phyloP scores from a whole-genome alignment of 2,888 invertebrate genomes.

The Brassicogethes aeneus region DNA sequence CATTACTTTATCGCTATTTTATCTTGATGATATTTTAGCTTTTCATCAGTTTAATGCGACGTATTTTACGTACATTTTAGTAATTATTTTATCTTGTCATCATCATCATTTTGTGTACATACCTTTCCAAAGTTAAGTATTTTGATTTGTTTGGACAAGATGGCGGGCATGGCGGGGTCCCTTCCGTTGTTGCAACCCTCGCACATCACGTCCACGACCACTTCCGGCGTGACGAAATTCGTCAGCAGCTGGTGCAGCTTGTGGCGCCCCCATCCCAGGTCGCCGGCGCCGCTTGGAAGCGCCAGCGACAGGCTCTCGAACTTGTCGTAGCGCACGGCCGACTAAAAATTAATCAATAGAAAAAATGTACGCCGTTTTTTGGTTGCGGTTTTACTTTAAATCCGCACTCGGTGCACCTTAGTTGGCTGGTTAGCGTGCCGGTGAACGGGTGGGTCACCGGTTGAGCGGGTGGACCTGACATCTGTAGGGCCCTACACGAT shows the following conservation, averaged over 20 bases:
- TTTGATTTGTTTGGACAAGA: constrained; percentile 56
- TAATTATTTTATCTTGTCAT: no score
- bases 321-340: constrained; percentile 83
- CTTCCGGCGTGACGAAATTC: constrained; percentile 79
- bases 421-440: constrained; percentile 67
- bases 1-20: no score
- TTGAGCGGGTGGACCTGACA: constrained; percentile 42
- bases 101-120: no score
- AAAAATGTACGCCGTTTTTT: not conserved
- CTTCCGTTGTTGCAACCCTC: constrained; percentile 53
- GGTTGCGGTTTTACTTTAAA: constrained; percentile 45
- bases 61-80: no score
- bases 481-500: constrained; percentile 47
- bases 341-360: constrained; percentile 43
- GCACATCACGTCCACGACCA: constrained; percentile 77
- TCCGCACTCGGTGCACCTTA: constrained; percentile 64
- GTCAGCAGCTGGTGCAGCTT: constrained; percentile 65
- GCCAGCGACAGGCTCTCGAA: constrained; percentile 83
- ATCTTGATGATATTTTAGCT: no score
- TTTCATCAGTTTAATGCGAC: no score
- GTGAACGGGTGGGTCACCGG: constrained; percentile 58
- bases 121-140: constrained; percentile 71
- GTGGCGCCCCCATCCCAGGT: constrained; percentile 51
- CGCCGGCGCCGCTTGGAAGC: constrained; percentile 55
- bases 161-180: constrained; percentile 37